These are phyloP conservation scores for Phataginus tetradactyla DNA, from an alignment of 2,797 vertebrate genomes.

Conservation along the genomic window DNA sequence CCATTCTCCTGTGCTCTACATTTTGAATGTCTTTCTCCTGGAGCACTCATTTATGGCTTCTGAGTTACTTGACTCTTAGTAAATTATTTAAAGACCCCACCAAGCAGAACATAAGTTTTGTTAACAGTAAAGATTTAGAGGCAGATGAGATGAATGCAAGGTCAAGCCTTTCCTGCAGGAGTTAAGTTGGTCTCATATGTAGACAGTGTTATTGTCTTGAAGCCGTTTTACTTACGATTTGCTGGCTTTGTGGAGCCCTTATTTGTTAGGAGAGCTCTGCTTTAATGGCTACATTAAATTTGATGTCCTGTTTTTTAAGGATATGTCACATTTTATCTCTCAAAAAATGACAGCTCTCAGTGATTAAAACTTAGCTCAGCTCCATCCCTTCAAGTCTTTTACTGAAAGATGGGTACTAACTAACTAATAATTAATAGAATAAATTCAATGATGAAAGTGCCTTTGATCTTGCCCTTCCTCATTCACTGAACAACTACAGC, in stretches of 20 bases:
- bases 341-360: constrained; percentile 55
- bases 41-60: not conserved
- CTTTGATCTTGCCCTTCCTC: not conserved
- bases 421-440: constrained; percentile 46
- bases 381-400: not conserved
- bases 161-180: not conserved
- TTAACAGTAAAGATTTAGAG: constrained; percentile 53
- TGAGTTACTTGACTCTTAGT: constrained; percentile 39
- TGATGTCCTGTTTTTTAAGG: constrained; percentile 49
- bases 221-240: constrained; percentile 54
- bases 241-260: not conserved
- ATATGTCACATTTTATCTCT: constrained; percentile 48
- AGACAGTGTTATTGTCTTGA: not conserved
- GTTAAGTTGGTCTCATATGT: not conserved
- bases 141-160: constrained; percentile 24
- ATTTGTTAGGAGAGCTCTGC: constrained; percentile 14
- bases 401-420: constrained; percentile 3
- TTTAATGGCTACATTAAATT: constrained; percentile 50
- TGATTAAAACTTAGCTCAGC: constrained; percentile 53
- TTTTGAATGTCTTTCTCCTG: constrained; percentile 37
- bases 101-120: constrained; percentile 18
- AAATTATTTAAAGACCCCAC: constrained; percentile 65
- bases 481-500: not conserved
- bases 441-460: constrained; percentile 21
- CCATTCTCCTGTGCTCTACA: not conserved